These are phyloP conservation scores for Stenchaetothrips biformis DNA, from an alignment of 2,888 invertebrate species.

Conservation along the genomic window DNA sequence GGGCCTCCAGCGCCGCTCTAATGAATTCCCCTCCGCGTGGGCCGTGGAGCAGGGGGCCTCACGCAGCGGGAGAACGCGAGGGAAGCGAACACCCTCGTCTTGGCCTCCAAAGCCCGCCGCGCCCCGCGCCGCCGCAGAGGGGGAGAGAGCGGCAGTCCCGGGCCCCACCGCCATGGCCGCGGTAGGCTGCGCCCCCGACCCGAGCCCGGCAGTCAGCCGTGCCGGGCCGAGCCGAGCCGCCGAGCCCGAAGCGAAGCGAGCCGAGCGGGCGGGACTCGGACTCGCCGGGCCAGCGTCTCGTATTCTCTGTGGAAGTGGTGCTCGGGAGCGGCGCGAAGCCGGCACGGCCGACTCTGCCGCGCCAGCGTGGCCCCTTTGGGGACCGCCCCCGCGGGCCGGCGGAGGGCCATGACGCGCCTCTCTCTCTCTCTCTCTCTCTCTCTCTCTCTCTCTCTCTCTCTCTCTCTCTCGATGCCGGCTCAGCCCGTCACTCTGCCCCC, in stretches of 20 bases:
- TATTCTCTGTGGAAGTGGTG: conserved; percentile 23
- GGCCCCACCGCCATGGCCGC: neutral
- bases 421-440: neutral
- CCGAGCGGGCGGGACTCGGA: neutral
- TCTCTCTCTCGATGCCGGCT: neutral
- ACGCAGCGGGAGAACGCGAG: no score
- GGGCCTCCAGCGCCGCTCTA: neutral
- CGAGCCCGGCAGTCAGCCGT: conserved; percentile 16
- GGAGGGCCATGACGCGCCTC: neutral
- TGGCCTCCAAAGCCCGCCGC: no score
- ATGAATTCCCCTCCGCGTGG: neutral
- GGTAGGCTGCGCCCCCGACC: conserved; percentile 2
- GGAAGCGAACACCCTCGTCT: no score
- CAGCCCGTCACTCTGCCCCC: neutral
- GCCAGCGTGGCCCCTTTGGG: conserved; percentile 2
- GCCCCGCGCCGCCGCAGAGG: neutral
- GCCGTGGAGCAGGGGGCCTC: neutral
- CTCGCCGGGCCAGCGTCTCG: neutral
- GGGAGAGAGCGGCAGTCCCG: neutral
- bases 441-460: neutral
- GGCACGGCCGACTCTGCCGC: conserved; percentile 7
- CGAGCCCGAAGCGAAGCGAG: neutral
- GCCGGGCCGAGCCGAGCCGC: conserved; percentile 4
- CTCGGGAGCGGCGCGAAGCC: conserved; percentile 4
- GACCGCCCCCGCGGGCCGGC: neutral